Evolutionary conservation across 2,113 vertebrate species (phyloP).

Genomic region (Tetrao urogallus): DNA sequence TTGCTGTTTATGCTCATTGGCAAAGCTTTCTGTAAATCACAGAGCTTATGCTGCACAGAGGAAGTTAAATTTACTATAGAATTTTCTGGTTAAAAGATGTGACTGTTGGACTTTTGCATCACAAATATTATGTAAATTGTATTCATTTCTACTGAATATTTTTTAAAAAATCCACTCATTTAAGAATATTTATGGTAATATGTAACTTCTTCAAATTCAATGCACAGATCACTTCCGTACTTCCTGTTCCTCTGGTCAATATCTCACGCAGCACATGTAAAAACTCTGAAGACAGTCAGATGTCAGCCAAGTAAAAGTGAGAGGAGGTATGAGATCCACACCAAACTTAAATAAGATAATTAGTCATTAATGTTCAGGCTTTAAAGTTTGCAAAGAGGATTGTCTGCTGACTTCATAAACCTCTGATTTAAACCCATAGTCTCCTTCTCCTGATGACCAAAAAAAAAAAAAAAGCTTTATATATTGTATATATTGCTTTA

Average conservation of each 20-base stretch:
- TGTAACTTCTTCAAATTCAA: neutral
- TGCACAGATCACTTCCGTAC: neutral
- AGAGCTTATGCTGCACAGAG: rapidly evolving
- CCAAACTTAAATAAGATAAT: conserved; percentile 17
- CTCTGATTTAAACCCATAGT: conserved; percentile 10
- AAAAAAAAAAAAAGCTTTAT: neutral
- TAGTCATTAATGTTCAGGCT: conserved; percentile 38
- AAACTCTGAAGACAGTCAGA: neutral
- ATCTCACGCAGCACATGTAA: neutral
- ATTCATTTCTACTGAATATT: neutral
- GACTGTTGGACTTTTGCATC: neutral
- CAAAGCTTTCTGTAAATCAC: neutral
- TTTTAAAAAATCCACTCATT: neutral
- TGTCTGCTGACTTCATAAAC: conserved; percentile 41
- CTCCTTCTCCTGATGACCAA: neutral
- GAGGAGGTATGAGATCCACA: conserved; percentile 41
- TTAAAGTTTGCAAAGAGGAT: conserved; percentile 6
- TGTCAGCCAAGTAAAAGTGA: conserved; percentile 40
- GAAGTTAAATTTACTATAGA: neutral
- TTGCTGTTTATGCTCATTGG: neutral
- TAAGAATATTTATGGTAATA: conserved; percentile 21
- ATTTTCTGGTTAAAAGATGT: neutral
- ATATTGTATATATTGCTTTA: neutral
- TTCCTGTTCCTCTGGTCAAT: neutral
- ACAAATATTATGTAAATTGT: neutral